phyloP scores from a whole-genome alignment of 2,888 invertebrate genomes.

The Drymonia ruficornis region DNA sequence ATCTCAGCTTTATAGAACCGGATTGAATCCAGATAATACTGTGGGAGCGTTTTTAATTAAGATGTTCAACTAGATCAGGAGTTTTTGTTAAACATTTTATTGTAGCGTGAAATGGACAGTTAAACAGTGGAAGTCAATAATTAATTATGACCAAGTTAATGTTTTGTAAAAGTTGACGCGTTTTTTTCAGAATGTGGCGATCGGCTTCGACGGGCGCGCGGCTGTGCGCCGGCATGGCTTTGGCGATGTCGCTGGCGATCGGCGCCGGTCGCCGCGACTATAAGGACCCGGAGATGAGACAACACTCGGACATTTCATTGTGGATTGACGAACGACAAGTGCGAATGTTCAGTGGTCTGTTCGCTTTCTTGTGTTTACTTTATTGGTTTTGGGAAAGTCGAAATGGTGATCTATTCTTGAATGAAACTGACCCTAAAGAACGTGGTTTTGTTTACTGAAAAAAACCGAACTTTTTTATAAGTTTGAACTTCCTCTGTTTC shows the following conservation, averaged over 20 bases:
- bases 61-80: no score
- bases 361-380: background rate
- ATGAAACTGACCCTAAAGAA: no score
- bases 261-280: conserved; percentile 72
- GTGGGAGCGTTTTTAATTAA: conserved; percentile 11
- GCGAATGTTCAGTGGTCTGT: conserved; percentile 94
- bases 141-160: no score
- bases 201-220: conserved; percentile 69
- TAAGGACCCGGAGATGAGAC: conserved; percentile 61
- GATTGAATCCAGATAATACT: conserved; percentile 26
- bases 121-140: no score
- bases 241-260: conserved; percentile 69
- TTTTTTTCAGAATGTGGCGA: conserved; percentile 64
- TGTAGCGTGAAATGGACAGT: no score
- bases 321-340: conserved; percentile 97
- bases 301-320: conserved; percentile 88
- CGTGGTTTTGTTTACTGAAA: background rate
- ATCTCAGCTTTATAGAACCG: conserved; percentile 18
- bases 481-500: conserved; percentile 38
- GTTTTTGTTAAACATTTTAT: no score
- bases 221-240: conserved; percentile 67
- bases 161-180: background rate
- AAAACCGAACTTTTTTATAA: background rate
- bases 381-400: background rate
- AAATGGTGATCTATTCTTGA: background rate